A percentile compares a stretch with the other conserved stretches of the same genome.
These are phyloP conservation scores for Salarias fasciatus DNA, from an alignment of 2,797 vertebrate genomes.

Conservation along the genomic window DNA sequence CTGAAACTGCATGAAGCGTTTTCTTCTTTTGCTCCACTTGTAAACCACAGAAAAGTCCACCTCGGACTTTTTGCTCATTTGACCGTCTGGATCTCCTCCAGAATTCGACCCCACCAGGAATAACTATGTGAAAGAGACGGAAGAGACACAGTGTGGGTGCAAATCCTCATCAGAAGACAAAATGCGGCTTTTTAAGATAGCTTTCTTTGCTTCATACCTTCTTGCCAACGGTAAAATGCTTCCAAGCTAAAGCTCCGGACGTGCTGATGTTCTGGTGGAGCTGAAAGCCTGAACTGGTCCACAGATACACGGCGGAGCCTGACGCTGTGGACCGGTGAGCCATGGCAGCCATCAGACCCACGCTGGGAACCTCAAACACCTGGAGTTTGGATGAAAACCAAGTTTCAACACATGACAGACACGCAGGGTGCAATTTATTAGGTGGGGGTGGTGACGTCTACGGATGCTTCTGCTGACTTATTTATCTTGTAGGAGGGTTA, in stretches of 20 bases:
- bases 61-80: slow-evolving; percentile 67
- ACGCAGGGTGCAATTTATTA: not conserved
- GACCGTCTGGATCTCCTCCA: slow-evolving; percentile 69
- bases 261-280: slow-evolving; percentile 94
- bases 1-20: slow-evolving; percentile 89
- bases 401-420: not conserved
- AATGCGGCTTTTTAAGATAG: not conserved
- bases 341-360: slow-evolving; percentile 90
- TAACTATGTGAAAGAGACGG: slow-evolving; percentile 75
- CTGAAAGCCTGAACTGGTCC: slow-evolving; percentile 86
- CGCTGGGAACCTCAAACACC: slow-evolving; percentile 87
- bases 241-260: slow-evolving; percentile 91
- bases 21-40: slow-evolving; percentile 91
- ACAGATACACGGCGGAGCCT: slow-evolving; percentile 91
- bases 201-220: slow-evolving; percentile 84
- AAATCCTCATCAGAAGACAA: not conserved
- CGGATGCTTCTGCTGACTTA: too few relatives aligned
- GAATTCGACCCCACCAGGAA: slow-evolving; percentile 96
- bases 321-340: slow-evolving; percentile 85
- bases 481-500: too few relatives aligned
- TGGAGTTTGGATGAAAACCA: slow-evolving; percentile 30
- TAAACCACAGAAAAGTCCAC: slow-evolving; percentile 93
- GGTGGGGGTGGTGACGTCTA: too few relatives aligned
- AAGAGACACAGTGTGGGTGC: not conserved
- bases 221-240: slow-evolving; percentile 91